Evolutionary conservation across 1,140 invertebrate species (phyloP).

Genomic region (Monomorium pharaonis): DNA sequence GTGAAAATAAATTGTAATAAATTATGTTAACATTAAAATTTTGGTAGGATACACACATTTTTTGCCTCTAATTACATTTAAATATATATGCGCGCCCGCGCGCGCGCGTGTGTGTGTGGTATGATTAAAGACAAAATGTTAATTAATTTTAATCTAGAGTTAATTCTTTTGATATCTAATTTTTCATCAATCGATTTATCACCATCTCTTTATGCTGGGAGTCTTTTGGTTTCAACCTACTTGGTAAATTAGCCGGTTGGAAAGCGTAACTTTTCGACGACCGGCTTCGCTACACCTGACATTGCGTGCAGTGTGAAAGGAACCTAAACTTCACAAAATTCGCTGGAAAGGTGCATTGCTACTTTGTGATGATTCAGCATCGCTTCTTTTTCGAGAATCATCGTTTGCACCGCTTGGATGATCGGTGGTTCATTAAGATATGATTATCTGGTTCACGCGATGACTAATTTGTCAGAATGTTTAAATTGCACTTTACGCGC

Average conservation of each 20-base stretch:
- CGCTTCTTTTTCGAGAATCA: conserved; percentile 65
- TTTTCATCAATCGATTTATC: background rate
- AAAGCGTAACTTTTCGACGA: conserved; percentile 38
- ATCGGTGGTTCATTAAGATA: conserved; percentile 54
- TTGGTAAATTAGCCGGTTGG: conserved; percentile 44
- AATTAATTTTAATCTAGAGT: background rate
- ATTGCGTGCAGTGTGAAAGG: conserved; percentile 35
- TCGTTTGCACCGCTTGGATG: conserved; percentile 20
- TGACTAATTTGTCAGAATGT: conserved; percentile 60
- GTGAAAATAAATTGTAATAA: background rate
- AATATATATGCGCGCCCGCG: too few species aligned
- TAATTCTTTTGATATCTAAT: background rate
- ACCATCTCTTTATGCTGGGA: background rate
- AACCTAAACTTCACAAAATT: conserved; percentile 14
- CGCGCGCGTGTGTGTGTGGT: too few species aligned
- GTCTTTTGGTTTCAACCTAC: conserved; percentile 38
- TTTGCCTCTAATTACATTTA: too few species aligned
- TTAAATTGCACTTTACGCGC: background rate
- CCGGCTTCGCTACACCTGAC: conserved; percentile 32
- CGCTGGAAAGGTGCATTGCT: conserved; percentile 55
- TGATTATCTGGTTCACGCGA: conserved; percentile 25
- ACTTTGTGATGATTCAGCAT: conserved; percentile 67
- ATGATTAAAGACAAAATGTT: background rate
- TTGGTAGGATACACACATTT: too few species aligned
- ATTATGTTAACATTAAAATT: too few species aligned